Evolutionary conservation across 2,888 invertebrate genomes (phyloP).

Genomic region (Lydus trimaculatus): DNA sequence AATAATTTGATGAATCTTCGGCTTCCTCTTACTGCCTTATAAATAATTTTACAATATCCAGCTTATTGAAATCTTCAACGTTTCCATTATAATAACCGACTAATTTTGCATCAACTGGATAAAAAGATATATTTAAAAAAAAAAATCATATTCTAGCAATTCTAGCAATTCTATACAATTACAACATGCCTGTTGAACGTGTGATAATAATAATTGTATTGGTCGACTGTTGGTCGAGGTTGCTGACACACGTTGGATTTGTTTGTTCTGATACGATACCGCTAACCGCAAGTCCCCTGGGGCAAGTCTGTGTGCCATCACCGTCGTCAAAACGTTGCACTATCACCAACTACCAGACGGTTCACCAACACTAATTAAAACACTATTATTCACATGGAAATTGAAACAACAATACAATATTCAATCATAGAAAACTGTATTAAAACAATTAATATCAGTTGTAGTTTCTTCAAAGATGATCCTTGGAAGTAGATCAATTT

Average conservation of each 20-base stretch:
- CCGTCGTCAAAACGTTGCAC: constrained; percentile 26
- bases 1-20: constrained; percentile 25
- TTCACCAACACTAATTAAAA: constrained; percentile 16
- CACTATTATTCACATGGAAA: neutral
- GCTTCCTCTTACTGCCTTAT: constrained; percentile 16
- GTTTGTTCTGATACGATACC: constrained; percentile 29
- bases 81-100: neutral
- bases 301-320: constrained; percentile 22
- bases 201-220: constrained; percentile 30
- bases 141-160: too few species aligned
- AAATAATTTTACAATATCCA: constrained; percentile 29
- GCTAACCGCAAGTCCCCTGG: constrained; percentile 22
- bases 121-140: too few species aligned
- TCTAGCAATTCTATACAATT: constrained; percentile 11
- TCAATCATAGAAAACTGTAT: too few species aligned
- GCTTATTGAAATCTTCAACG: neutral
- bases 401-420: neutral
- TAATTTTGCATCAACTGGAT: too few species aligned
- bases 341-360: constrained; percentile 22
- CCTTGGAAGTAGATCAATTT: neutral
- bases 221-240: constrained; percentile 14
- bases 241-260: constrained; percentile 32
- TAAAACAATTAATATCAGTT: neutral
- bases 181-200: constrained; percentile 29
- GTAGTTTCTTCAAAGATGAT: neutral